phyloP scores from a whole-genome alignment of 1,140 invertebrate species.

The Leptinotarsa texana region DNA sequence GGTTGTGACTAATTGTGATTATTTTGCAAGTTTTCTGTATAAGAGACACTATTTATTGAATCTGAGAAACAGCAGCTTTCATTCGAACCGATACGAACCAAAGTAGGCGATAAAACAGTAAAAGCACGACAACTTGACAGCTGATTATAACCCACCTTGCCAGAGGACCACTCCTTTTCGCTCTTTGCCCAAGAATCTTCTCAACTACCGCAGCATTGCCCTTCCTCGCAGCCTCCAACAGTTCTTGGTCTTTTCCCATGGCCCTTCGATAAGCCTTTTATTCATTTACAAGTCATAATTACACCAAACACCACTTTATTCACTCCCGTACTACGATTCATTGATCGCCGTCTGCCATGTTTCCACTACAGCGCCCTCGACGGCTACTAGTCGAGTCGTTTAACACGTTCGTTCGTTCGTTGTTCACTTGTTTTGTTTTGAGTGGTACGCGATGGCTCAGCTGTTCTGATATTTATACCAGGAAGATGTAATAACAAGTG shows the following conservation, averaged over 20 bases:
- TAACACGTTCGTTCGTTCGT: background rate
- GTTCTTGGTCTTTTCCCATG: slow-evolving; percentile 95
- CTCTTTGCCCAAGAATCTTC: slow-evolving; percentile 86
- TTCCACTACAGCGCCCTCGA: slow-evolving; percentile 61
- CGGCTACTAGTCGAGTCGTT: background rate
- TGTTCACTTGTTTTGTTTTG: slow-evolving; percentile 15
- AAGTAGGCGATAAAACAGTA: slow-evolving; percentile 2
- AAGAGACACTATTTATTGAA: background rate
- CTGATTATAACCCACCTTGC: slow-evolving; percentile 75
- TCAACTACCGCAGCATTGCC: slow-evolving; percentile 87
- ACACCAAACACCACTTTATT: slow-evolving; percentile 56
- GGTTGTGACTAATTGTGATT: background rate
- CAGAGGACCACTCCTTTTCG: slow-evolving; percentile 88
- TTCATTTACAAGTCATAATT: slow-evolving; percentile 60
- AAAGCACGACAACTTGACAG: slow-evolving; percentile 41
- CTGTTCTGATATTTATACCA: background rate
- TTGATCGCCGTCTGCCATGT: slow-evolving; percentile 76
- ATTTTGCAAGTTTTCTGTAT: background rate
- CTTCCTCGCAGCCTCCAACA: slow-evolving; percentile 91
- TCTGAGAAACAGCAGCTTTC: background rate
- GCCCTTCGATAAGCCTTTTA: slow-evolving; percentile 44
- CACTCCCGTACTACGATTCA: slow-evolving; percentile 63
- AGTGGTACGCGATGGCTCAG: background rate
- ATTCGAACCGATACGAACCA: background rate
- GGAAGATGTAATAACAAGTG: background rate